Conservation (phyloP, 2,797 vertebrate genomes). For the Emys orbicularis region DNA sequence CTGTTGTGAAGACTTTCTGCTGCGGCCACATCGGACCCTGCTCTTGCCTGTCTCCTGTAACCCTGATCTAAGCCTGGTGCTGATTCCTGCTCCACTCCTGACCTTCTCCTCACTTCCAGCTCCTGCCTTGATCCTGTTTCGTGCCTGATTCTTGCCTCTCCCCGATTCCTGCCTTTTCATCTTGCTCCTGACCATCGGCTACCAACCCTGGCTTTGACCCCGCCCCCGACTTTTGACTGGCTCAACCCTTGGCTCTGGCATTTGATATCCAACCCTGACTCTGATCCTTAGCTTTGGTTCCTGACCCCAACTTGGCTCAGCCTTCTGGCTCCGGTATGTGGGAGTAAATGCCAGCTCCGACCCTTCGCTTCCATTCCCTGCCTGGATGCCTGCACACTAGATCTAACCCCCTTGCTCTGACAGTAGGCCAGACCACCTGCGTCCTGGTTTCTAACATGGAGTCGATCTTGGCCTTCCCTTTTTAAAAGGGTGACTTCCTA, state of each 20-base stretch:
- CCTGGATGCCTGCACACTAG: no score
- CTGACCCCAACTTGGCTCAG: background rate
- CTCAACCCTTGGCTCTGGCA: no score
- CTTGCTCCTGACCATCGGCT: no score
- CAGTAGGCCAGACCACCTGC: no score
- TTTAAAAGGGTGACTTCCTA: background rate
- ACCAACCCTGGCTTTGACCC: no score
- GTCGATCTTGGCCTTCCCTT: background rate
- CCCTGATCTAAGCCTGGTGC: background rate
- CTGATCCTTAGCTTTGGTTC: background rate
- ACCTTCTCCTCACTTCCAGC: background rate
- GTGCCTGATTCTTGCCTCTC: background rate
- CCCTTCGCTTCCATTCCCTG: background rate
- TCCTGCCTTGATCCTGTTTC: background rate
- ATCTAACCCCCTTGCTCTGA: no score
- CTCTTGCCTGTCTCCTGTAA: background rate
- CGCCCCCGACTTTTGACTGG: accelerated
- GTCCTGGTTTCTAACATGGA: accelerated
- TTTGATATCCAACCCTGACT: background rate
- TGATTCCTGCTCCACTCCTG: no score
- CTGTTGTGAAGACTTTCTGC: no score
- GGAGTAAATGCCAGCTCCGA: background rate
- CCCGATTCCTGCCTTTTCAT: background rate
- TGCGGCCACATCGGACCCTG: background rate
- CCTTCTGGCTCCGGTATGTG: background rate